These are phyloP conservation scores for Troides oblongomaculatus DNA, from an alignment of 2,888 invertebrate species.

Conservation along the genomic window DNA sequence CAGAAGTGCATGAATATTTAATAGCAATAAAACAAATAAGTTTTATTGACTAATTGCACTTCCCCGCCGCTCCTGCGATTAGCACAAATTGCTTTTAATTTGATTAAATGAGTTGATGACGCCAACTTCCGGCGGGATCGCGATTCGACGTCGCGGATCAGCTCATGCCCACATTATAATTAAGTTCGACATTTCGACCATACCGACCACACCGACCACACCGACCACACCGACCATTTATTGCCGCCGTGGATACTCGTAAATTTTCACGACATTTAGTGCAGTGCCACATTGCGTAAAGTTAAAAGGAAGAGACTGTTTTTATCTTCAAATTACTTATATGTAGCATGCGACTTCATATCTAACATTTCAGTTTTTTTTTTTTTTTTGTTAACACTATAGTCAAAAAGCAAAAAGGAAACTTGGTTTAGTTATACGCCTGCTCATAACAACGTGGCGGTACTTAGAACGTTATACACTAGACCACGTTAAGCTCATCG, in stretches of 20 bases:
- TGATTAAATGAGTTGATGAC: conserved; percentile 61
- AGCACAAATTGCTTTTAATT: conserved; percentile 64
- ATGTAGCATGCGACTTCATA: no score
- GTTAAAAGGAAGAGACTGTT: no score
- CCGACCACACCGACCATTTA: neutral
- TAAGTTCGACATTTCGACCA: conserved; percentile 26
- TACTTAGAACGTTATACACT: no score
- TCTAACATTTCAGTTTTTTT: no score
- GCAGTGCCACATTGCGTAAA: neutral
- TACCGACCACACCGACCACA: neutral
- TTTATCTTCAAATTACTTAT: no score
- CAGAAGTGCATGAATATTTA: conserved; percentile 25
- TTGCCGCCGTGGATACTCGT: neutral
- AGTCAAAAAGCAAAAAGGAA: no score
- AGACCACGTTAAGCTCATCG: no score
- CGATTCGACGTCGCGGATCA: conserved; percentile 39
- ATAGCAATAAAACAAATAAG: conserved; percentile 43
- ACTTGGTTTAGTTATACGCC: no score
- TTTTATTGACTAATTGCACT: conserved; percentile 58
- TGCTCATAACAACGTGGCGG: no score
- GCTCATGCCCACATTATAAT: conserved; percentile 34
- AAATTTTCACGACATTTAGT: conserved; percentile 1
- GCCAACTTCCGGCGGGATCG: conserved; percentile 55
- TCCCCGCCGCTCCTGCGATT: conserved; percentile 47
- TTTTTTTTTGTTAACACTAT: no score